A percentile compares a stretch with the other conserved stretches of the same genome.
These are phyloP conservation scores for Acyrthosiphon pisum DNA, from an alignment of 1,140 invertebrate genomes.

Conservation along the genomic window DNA sequence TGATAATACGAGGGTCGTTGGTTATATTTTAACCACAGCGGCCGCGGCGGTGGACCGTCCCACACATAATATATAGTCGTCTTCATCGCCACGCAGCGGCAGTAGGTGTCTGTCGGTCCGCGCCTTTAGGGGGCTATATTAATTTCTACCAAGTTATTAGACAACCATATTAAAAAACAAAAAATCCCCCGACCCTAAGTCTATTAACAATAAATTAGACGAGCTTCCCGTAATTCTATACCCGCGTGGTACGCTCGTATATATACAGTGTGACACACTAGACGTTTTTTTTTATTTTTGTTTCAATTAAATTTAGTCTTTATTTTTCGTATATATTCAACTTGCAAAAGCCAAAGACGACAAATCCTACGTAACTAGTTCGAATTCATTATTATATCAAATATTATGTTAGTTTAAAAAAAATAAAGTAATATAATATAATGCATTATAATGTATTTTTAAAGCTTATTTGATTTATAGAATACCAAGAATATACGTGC, in stretches of 20 bases:
- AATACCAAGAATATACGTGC: background rate
- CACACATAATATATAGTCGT: background rate
- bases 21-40: background rate
- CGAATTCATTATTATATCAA: background rate
- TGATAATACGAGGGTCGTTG: background rate
- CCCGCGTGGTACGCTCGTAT: background rate
- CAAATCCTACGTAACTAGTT: background rate
- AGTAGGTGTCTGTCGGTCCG: conserved; percentile 16
- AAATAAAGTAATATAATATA: background rate
- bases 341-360: background rate
- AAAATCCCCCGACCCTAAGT: conserved; percentile 24
- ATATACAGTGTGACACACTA: background rate
- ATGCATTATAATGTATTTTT: background rate
- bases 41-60: background rate
- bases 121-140: conserved; percentile 33
- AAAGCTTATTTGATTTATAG: background rate
- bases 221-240: conserved; percentile 37
- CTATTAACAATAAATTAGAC: conserved; percentile 43
- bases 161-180: conserved; percentile 27
- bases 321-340: background rate
- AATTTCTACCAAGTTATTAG: conserved; percentile 3
- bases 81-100: background rate
- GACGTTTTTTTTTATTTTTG: background rate
- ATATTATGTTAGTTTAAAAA: background rate
- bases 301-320: background rate